These are phyloP conservation scores for Nomada fabriciana DNA, from an alignment of 2,888 invertebrate genomes.

Conservation along the genomic window DNA sequence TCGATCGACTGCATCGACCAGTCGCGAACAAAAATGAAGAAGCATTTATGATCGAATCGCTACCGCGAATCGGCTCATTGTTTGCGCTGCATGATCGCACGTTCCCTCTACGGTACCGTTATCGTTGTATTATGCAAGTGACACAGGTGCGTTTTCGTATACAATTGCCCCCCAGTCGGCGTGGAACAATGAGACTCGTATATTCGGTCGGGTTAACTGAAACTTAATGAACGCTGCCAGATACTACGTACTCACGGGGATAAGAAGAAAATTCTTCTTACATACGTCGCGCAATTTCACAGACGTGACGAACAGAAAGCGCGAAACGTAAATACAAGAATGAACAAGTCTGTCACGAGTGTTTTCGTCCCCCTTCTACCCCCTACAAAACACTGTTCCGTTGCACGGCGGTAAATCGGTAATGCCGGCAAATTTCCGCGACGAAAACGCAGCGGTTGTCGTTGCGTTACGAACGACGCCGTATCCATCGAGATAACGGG, in stretches of 20 bases:
- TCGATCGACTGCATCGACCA: constrained; percentile 37
- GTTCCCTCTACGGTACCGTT: constrained; percentile 49
- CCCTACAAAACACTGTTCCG: constrained; percentile 41
- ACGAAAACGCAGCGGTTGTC: constrained; percentile 20
- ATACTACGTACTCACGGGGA: too few relatives aligned
- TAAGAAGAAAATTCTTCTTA: background rate
- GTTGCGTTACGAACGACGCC: constrained; percentile 16
- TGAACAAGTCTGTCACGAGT: constrained; percentile 1
- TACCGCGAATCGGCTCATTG: constrained; percentile 51
- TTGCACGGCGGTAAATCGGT: constrained; percentile 49
- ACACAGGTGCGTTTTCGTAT: constrained; percentile 56
- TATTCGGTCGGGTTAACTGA: constrained; percentile 9
- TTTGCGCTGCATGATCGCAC: constrained; percentile 36
- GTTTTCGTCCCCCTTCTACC: constrained; percentile 8
- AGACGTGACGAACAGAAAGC: background rate
- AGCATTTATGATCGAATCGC: constrained; percentile 49
- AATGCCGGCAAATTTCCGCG: constrained; percentile 56
- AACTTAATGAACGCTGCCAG: too few relatives aligned
- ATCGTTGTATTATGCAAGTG: constrained; percentile 55
- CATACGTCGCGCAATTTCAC: background rate
- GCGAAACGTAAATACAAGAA: background rate
- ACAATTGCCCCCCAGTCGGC: constrained; percentile 29
- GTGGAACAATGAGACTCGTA: constrained; percentile 42
- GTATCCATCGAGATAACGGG: constrained; percentile 43
- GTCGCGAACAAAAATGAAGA: constrained; percentile 61